phyloP scores from a whole-genome alignment of 2,113 vertebrate species.

The Zootoca vivipara region DNA sequence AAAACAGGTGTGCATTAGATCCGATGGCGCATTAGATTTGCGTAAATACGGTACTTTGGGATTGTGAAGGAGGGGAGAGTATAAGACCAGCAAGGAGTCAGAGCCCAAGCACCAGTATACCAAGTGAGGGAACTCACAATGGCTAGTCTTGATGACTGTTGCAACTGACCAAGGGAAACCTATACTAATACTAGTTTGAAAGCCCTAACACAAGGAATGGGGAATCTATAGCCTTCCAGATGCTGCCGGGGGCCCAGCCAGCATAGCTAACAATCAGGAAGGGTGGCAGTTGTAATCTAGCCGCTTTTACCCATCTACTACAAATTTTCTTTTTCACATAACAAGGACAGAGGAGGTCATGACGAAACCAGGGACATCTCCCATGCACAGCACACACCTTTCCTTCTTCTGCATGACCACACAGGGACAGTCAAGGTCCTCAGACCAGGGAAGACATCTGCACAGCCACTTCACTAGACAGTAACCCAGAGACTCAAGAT shows the following conservation, averaged over 20 bases:
- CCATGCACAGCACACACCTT: constrained; percentile 73
- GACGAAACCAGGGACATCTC: neutral
- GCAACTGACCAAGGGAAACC: too few species aligned
- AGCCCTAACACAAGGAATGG: neutral
- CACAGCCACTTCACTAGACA: constrained; percentile 90
- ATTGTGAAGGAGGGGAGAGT: neutral
- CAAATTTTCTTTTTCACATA: neutral
- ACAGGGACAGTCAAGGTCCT: constrained; percentile 64
- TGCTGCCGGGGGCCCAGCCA: too few species aligned
- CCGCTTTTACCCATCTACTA: neutral
- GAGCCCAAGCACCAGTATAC: too few species aligned
- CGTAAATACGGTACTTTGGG: neutral
- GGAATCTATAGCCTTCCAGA: too few species aligned
- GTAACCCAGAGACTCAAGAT: constrained; percentile 92
- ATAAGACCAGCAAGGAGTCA: neutral
- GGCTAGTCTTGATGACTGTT: neutral
- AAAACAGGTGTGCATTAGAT: too few species aligned
- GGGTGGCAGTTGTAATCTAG: too few species aligned
- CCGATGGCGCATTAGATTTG: too few species aligned
- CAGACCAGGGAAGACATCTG: constrained; percentile 86
- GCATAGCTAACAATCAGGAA: too few species aligned
- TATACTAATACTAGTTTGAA: neutral
- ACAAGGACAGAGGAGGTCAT: neutral
- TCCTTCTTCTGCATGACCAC: constrained; percentile 81
- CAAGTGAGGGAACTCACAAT: neutral